phyloP scores from a whole-genome alignment of 2,113 vertebrate genomes.

The Arenaria interpres region DNA sequence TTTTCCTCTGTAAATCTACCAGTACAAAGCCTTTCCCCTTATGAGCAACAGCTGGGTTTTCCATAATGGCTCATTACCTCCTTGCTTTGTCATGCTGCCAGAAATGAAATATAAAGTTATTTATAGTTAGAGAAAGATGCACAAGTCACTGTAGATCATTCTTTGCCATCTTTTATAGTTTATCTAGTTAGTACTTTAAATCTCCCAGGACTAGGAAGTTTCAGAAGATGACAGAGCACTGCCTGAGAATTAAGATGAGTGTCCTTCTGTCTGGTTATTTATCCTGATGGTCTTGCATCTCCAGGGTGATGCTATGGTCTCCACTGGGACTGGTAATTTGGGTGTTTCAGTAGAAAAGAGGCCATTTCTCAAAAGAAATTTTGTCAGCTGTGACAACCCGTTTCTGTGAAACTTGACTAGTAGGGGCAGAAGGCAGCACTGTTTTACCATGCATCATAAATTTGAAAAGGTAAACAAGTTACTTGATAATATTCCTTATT shows the following conservation, averaged over 20 bases:
- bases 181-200: slow-evolving; percentile 71
- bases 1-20: slow-evolving; percentile 68
- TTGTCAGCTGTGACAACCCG: slow-evolving; percentile 50
- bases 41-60: slow-evolving; percentile 82
- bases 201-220: slow-evolving; percentile 60
- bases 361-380: slow-evolving; percentile 58
- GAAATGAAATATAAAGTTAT: slow-evolving; percentile 80
- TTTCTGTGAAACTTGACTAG: slow-evolving; percentile 47
- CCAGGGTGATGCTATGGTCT: slow-evolving; percentile 26
- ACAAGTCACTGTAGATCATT: slow-evolving; percentile 73
- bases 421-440: neutral
- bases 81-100: slow-evolving; percentile 73
- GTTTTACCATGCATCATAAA: neutral
- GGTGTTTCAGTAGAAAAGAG: slow-evolving; percentile 58
- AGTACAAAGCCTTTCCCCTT: slow-evolving; percentile 66
- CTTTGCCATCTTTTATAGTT: slow-evolving; percentile 67
- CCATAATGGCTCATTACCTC: slow-evolving; percentile 80
- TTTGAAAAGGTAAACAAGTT: slow-evolving; percentile 58
- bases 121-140: slow-evolving; percentile 77
- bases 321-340: slow-evolving; percentile 59
- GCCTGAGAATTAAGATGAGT: slow-evolving; percentile 68
- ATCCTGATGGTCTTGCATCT: slow-evolving; percentile 54
- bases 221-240: slow-evolving; percentile 62
- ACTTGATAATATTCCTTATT: neutral
- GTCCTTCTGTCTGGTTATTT: slow-evolving; percentile 54